Base-by-base conservation (phyloP, 2,113 vertebrate genomes). In the Nothobranchius kuhntae region DNA sequence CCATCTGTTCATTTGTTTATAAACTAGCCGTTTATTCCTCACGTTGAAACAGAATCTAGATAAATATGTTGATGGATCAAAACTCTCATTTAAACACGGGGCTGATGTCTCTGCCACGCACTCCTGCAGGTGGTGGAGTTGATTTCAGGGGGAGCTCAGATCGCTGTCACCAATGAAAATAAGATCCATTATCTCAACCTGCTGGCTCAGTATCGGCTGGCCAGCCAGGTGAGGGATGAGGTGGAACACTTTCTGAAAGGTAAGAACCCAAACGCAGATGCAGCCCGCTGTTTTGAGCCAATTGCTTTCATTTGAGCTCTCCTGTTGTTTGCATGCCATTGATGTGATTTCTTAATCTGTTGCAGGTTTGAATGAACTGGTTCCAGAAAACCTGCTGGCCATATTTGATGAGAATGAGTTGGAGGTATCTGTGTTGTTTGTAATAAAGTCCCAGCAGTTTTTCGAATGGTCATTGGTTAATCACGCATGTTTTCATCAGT, bases 401-500 rank as follows among this genome's bases (percentile, higher is more conserved):
- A 99, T 99, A 93, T 99, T 99, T 92, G 96, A 99, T 93, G 98
- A 99, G 88, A 99, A 99, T 81, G 98, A 99, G 70, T 91, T 99
- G 80, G 98, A 99, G 95, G 98, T 99, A 92, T 38, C 78, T 83
- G 51, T 42, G 30, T 63, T 42, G 51, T 68, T 73, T 63, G 24
- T 65, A 68, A 54, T 53, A 7, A 57, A 65, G 61, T 51, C 46
- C 40, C n/a, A 17, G 46, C 38, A 26, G 21, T 40, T 30, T 50
- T 50, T 35, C 24, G 50, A 73, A 11, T 7, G 11, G 11, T 42
- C 36, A 44, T 7, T 1, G n/a, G 30, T 5, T 72, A 45, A 56
- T 74, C 26, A 2, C 40, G 10, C n/a, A 1, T 17, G 42, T 36
- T 67, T 26, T 50, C 78, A 83, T 47, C 69, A 99, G 98, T 89